These are phyloP conservation scores for Papilio polyxenes DNA, from an alignment of 1,140 invertebrate species.

Conservation along the genomic window DNA sequence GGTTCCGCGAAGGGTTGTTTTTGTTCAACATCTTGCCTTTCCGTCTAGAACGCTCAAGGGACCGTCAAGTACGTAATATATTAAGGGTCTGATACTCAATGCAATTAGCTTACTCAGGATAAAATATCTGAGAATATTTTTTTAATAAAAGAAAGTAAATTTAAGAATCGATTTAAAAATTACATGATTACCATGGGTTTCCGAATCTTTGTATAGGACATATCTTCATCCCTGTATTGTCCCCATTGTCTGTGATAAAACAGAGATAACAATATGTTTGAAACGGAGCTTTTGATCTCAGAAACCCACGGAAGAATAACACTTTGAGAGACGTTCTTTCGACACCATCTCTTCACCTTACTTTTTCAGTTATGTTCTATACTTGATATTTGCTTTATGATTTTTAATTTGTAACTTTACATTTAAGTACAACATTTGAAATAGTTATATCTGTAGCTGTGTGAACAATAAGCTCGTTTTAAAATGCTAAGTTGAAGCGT, in stretches of 20 bases:
- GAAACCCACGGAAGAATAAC: too few species aligned
- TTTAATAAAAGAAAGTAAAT: neutral
- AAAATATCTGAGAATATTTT: neutral
- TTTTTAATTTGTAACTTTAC: neutral
- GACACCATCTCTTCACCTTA: neutral
- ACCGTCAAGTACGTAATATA: conserved; percentile 29
- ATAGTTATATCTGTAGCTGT: neutral
- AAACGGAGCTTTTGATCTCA: too few species aligned
- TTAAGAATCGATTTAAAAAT: neutral
- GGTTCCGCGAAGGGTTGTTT: conserved; percentile 49
- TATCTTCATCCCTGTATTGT: too few species aligned
- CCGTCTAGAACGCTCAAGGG: conserved; percentile 3
- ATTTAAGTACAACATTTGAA: neutral
- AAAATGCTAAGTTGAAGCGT: neutral
- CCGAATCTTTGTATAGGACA: too few species aligned
- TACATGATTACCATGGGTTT: neutral
- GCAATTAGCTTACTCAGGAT: conserved; percentile 25
- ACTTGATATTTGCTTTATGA: neutral
- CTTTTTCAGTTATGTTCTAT: neutral
- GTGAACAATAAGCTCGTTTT: neutral
- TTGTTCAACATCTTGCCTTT: conserved; percentile 39
- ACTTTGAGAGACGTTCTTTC: too few species aligned
- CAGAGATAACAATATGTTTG: too few species aligned
- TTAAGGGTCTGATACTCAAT: conserved; percentile 11
- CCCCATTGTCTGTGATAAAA: too few species aligned